These are phyloP conservation scores for Idaea dimidiata DNA, from an alignment of 2,888 invertebrate genomes.

Conservation along the genomic window DNA sequence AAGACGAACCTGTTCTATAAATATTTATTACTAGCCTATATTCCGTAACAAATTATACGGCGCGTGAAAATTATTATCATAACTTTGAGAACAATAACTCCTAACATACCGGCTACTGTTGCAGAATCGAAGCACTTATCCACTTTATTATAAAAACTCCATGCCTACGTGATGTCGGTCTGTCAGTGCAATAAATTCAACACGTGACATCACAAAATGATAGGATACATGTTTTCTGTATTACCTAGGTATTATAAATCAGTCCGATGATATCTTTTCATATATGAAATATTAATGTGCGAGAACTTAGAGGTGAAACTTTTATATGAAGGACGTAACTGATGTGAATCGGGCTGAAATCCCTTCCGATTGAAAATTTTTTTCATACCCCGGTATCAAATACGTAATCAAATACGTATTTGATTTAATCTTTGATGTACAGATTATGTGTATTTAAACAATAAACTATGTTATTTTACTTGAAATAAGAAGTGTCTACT, in stretches of 20 bases:
- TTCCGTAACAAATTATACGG: constrained; percentile 57
- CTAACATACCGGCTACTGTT: constrained; percentile 42
- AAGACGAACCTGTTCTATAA: constrained; percentile 67
- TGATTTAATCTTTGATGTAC: no score
- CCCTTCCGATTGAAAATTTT: no score
- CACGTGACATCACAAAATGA: constrained; percentile 49
- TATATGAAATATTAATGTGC: constrained; percentile 27
- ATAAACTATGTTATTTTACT: no score
- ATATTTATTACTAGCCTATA: constrained; percentile 70
- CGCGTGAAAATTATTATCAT: constrained; percentile 54
- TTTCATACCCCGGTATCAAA: no score
- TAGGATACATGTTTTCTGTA: constrained; percentile 42
- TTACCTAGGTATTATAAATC: constrained; percentile 41
- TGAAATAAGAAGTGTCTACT: no score
- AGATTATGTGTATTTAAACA: no score
- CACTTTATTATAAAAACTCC: constrained; percentile 45
- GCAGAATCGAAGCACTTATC: constrained; percentile 41
- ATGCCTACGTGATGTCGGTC: constrained; percentile 30
- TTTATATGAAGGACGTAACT: no score
- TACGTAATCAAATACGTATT: no score
- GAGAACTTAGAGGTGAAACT: constrained; percentile 19
- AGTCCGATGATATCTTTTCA: constrained; percentile 33
- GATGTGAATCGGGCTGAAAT: no score
- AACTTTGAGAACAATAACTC: constrained; percentile 51
- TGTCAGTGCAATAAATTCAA: constrained; percentile 36